phyloP scores from a whole-genome alignment of 1,140 invertebrate genomes.

The Macrostomum lignano region DNA sequence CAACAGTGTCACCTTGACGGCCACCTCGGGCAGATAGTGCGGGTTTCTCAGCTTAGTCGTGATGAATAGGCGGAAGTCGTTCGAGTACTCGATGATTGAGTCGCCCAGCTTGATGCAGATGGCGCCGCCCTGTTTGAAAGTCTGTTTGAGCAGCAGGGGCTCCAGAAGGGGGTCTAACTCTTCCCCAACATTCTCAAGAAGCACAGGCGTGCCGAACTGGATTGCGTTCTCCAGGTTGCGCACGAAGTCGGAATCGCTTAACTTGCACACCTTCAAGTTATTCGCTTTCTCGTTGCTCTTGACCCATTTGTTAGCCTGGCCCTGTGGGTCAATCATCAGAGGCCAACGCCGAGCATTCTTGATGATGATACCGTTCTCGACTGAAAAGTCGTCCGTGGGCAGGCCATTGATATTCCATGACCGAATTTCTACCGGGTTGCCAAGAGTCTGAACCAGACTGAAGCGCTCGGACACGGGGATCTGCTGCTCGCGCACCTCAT shows the following conservation, averaged over 20 bases:
- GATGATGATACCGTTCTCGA: slow-evolving; percentile 24
- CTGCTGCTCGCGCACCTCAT: slow-evolving; percentile 13
- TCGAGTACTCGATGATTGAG: slow-evolving; percentile 50
- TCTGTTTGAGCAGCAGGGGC: slow-evolving; percentile 53
- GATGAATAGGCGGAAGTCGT: slow-evolving; percentile 60
- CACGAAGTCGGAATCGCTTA: slow-evolving; percentile 50
- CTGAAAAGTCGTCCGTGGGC: slow-evolving; percentile 26
- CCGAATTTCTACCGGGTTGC: slow-evolving; percentile 24
- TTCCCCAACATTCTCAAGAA: slow-evolving; percentile 47
- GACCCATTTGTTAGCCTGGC: slow-evolving; percentile 34
- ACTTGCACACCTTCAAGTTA: slow-evolving; percentile 45
- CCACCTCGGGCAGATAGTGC: slow-evolving; percentile 62
- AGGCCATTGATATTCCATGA: slow-evolving; percentile 27
- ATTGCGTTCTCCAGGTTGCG: slow-evolving; percentile 58
- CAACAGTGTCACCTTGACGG: slow-evolving; percentile 59
- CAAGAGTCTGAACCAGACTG: slow-evolving; percentile 21
- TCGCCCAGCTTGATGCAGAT: slow-evolving; percentile 53
- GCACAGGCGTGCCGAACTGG: slow-evolving; percentile 43
- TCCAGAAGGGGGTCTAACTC: slow-evolving; percentile 64
- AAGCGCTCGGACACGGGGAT: slow-evolving; percentile 24
- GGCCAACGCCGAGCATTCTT: slow-evolving; percentile 27
- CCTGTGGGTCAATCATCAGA: slow-evolving; percentile 29
- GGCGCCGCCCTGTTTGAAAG: slow-evolving; percentile 55
- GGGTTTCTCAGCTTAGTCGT: slow-evolving; percentile 75
- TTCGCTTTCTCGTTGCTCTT: slow-evolving; percentile 40